Conservation (phyloP, 92 coral and sea anemone genomes). For the Parazoanthus atlanticus region DNA sequence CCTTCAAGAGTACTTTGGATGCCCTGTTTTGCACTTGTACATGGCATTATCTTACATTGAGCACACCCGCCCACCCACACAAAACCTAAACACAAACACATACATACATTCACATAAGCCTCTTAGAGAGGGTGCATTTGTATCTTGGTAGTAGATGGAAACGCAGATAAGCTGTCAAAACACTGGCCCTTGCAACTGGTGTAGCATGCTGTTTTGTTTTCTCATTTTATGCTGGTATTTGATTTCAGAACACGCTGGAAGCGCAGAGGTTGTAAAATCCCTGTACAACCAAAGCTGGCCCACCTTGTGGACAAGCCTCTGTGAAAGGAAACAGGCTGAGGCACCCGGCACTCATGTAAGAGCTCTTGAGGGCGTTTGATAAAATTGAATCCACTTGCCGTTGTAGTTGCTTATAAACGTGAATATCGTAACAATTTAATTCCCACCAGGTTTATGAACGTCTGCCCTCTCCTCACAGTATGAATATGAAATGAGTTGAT, state of each 20-base stretch:
- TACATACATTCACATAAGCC: not conserved
- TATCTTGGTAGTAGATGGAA: too few species aligned
- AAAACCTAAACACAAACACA: too few species aligned
- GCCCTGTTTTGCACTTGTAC: not conserved
- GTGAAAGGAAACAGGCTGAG: not conserved
- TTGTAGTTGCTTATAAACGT: not conserved
- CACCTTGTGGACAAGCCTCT: slow-evolving; percentile 2
- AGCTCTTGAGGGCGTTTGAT: not conserved
- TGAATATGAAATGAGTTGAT: too few species aligned
- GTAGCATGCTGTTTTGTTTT: not conserved
- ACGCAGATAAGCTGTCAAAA: too few species aligned
- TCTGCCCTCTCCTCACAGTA: too few species aligned
- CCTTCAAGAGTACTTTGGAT: not conserved
- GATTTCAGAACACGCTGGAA: not conserved
- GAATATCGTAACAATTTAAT: not conserved
- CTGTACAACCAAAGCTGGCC: slow-evolving; percentile 14
- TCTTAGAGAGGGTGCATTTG: too few species aligned
- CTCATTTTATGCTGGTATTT: not conserved
- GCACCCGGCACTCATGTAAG: not conserved
- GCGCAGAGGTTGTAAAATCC: not conserved
- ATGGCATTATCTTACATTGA: not conserved
- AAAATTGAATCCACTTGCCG: not conserved
- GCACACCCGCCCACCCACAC: not conserved
- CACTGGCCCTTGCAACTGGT: not conserved
- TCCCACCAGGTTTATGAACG: too few species aligned